These are phyloP conservation scores for Lapara coniferarum DNA, from an alignment of 2,888 invertebrate species.

Conservation along the genomic window DNA sequence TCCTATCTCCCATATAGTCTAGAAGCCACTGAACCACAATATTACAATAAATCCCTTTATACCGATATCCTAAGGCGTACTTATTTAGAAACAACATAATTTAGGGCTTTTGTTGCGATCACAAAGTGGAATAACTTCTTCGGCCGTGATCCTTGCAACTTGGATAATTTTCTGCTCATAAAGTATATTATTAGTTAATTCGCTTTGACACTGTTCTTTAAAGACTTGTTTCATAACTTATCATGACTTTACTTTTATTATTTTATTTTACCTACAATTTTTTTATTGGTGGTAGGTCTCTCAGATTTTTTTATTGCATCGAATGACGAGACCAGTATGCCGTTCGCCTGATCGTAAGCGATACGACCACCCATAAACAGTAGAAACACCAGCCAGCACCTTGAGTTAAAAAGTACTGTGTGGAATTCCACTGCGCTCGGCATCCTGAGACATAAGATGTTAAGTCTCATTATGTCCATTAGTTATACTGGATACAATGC, in stretches of 20 bases:
- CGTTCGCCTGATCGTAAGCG: too few species aligned
- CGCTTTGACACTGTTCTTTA: background rate
- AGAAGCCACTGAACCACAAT: background rate
- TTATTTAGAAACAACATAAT: slow-evolving; percentile 3
- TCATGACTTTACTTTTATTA: background rate
- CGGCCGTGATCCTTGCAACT: background rate
- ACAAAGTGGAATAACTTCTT: slow-evolving; percentile 4
- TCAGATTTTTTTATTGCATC: too few species aligned
- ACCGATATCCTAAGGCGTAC: background rate
- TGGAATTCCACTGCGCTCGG: too few species aligned
- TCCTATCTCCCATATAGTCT: background rate
- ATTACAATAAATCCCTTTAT: background rate
- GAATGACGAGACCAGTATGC: too few species aligned
- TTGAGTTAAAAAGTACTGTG: too few species aligned
- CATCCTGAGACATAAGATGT: too few species aligned
- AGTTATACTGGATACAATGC: too few species aligned
- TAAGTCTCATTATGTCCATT: too few species aligned
- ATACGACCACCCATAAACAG: too few species aligned
- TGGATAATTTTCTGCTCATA: background rate
- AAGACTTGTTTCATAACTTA: background rate
- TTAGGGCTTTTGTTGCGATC: background rate
- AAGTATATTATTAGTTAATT: background rate
- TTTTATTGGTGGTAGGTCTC: too few species aligned
- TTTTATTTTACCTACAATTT: too few species aligned
- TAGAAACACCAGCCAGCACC: too few species aligned